Percentiles rank a stretch among this genome's conserved stretches.
phyloP scores from a whole-genome alignment of 2,113 vertebrate genomes.

The Cygnus buccinator region DNA sequence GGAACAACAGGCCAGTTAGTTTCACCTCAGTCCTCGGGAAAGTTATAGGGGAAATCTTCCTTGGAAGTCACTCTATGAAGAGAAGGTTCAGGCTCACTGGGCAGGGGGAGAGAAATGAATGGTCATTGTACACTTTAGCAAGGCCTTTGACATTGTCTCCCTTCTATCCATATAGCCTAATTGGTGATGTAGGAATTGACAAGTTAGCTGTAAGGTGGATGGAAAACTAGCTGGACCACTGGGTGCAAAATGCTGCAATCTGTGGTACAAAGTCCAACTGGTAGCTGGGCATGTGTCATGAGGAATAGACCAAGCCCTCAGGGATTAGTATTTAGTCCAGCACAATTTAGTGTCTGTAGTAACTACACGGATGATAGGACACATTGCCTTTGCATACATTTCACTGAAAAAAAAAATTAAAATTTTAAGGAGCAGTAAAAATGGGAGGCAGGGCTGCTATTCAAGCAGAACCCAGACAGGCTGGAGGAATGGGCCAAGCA shows the following conservation, averaged over 20 bases:
- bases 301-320: not conserved
- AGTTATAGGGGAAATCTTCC: not conserved
- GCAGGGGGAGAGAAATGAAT: not conserved
- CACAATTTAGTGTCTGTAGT: not conserved
- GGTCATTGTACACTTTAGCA: not conserved
- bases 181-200: not conserved
- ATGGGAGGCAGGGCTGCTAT: not conserved
- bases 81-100: not conserved
- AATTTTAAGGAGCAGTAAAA: not conserved
- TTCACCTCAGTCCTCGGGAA: not conserved
- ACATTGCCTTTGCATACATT: not conserved
- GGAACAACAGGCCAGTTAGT: not conserved
- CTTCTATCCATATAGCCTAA: not conserved
- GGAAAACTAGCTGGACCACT: not conserved
- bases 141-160: not conserved
- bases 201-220: not conserved
- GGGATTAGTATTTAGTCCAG: not conserved
- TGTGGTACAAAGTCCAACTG: not conserved
- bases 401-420: not conserved
- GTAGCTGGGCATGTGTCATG: too few species aligned
- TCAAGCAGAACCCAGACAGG: not conserved
- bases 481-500: not conserved
- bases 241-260: not conserved
- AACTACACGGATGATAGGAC: not conserved
- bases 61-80: not conserved